phyloP scores from a whole-genome alignment of 2,797 vertebrate species.

The Malurus splendens region DNA sequence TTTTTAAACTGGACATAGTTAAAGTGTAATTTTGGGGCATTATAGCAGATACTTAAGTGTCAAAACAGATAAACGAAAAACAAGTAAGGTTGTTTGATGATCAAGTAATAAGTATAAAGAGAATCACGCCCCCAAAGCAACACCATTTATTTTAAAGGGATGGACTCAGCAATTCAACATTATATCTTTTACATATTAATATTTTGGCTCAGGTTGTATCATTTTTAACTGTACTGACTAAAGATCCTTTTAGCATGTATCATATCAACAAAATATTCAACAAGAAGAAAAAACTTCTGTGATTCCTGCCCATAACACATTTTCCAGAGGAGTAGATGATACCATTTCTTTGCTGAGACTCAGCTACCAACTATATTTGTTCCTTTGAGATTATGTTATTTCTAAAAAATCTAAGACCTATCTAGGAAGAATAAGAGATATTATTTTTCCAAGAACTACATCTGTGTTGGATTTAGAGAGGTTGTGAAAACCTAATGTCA shows the following conservation, averaged over 20 bases:
- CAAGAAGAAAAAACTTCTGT: not conserved
- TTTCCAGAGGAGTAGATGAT: not conserved
- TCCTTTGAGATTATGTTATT: not conserved
- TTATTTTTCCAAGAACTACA: not conserved
- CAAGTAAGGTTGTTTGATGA: not conserved
- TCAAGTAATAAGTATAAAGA: not conserved
- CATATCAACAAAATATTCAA: not conserved
- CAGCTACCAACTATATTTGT: not conserved
- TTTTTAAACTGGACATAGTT: not conserved
- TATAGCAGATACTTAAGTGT: not conserved
- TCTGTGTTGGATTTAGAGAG: conserved; percentile 6
- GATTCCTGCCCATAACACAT: not conserved
- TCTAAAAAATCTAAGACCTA: not conserved
- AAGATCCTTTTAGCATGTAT: not conserved
- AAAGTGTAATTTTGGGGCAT: not conserved
- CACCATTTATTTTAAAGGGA: not conserved
- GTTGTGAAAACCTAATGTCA: not conserved
- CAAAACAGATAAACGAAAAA: not conserved
- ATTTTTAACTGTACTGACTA: not conserved
- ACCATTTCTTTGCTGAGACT: not conserved
- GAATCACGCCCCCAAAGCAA: not conserved
- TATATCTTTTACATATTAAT: not conserved
- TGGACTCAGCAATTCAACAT: not conserved
- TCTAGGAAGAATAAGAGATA: not conserved
- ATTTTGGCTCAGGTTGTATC: not conserved